Base-by-base conservation (phyloP, 1,140 invertebrate genomes). In the Meloidogyne exigua region DNA sequence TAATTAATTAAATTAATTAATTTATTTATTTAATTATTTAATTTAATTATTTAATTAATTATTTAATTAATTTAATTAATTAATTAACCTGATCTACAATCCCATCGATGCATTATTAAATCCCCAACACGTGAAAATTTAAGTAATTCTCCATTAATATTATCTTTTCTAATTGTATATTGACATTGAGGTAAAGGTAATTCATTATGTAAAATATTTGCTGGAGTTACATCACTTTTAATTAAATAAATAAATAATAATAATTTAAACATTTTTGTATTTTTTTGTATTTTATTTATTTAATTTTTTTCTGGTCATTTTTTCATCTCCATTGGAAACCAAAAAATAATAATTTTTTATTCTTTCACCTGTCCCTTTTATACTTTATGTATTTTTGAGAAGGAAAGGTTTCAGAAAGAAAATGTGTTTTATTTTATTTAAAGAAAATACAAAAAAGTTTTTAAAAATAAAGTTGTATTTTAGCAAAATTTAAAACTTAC, bases 151-250 rank as follows among this genome's bases (percentile, higher is more conserved):
- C 85, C 85, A 72, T 87, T 84, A 13, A 87, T 65, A 49, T 87
- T 80, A 68, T 87, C 87, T 62, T 86, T 88, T 13, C 86, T 68
- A 28, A 87, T 87, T 7, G 86, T 88, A 64, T 87, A 87, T 9
- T 70, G 75, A 65, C 85, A 87, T 18, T 57, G 44, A n/a, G 85
- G 85, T 64, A 88, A 76, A 12, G 85, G 86, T 66, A 86, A 75
- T 64, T 85, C 85, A 44, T 81, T 72, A 36, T 82, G 75, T 57
- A 57, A 57, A 15, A 87, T 25, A n/a, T 70, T 25, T 44, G 75
- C 81, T 12, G 85, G 84, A 12, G 85, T 76, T 13, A 87, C 23
- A 32, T 73, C 72, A 13, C 72, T 73, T 73, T 66, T 25, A 11
- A 26, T 36, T 18, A 11, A 49, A 28, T 23, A 25, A 77, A 26